A percentile compares a stretch with the other conserved stretches of the same genome.
These are phyloP conservation scores for Misgurnus anguillicaudatus DNA, from an alignment of 2,113 vertebrate species.

Conservation along the genomic window DNA sequence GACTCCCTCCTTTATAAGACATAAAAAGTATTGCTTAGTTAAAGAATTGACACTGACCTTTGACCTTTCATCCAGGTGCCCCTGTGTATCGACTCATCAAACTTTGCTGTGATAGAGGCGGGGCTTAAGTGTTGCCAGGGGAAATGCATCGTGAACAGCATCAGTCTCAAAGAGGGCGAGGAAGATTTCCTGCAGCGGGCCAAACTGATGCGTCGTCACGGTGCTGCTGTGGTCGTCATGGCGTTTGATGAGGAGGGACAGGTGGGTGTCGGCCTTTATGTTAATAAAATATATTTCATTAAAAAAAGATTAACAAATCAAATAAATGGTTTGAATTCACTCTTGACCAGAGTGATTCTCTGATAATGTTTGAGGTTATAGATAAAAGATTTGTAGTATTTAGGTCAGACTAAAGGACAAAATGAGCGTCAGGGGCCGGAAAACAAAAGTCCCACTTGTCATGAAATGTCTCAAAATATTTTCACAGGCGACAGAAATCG, in stretches of 20 bases:
- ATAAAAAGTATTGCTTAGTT: too few species aligned
- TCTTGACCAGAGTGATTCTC: too few species aligned
- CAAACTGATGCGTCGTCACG: constrained; percentile 82
- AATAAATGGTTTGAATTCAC: too few species aligned
- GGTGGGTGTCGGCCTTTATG: constrained; percentile 68
- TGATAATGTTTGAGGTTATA: too few species aligned
- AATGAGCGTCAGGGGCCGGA: too few species aligned
- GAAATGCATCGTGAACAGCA: constrained; percentile 96
- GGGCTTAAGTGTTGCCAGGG: constrained; percentile 95
- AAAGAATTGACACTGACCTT: background rate
- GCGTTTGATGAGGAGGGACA: constrained; percentile 96
- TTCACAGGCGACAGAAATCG: constrained; percentile 85
- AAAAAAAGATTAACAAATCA: too few species aligned
- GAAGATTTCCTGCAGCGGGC: constrained; percentile 86
- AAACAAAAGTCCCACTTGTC: too few species aligned
- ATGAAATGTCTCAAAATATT: background rate
- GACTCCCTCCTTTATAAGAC: background rate
- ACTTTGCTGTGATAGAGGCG: constrained; percentile 92
- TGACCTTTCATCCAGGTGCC: constrained; percentile 80
- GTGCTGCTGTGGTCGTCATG: constrained; percentile 94
- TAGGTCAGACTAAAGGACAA: too few species aligned
- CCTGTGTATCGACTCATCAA: constrained; percentile 95
- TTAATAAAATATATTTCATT: too few species aligned
- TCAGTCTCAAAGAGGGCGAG: constrained; percentile 96
- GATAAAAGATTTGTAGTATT: too few species aligned